A percentile compares a stretch with the other conserved stretches of the same genome.
Conservation (phyloP, 2,797 vertebrate species). For the Leuciscus waleckii region DNA sequence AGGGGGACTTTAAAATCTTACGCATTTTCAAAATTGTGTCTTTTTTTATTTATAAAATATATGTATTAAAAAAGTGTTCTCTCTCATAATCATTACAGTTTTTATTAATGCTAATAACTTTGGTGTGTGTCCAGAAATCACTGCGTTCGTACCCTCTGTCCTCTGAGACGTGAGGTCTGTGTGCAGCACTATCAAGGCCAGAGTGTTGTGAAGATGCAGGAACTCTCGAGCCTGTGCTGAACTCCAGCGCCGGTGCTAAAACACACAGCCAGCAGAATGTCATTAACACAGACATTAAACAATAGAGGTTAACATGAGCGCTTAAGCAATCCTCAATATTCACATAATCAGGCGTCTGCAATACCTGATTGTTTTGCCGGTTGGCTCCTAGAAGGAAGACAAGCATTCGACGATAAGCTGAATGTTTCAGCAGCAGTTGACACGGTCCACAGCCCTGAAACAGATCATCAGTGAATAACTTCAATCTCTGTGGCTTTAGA, state of each 20-base stretch:
- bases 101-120: too few relatives aligned
- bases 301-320: background rate
- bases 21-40: too few relatives aligned
- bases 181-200: conserved; percentile 92
- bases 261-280: background rate
- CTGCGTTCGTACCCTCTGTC: conserved; percentile 84
- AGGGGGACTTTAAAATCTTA: background rate
- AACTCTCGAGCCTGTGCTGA: conserved; percentile 97
- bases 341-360: background rate
- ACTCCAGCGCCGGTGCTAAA: conserved; percentile 97
- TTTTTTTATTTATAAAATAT: background rate
- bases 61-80: background rate
- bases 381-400: conserved; percentile 92
- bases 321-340: background rate
- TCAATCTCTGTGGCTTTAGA: background rate
- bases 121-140: background rate
- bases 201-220: conserved; percentile 93
- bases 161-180: conserved; percentile 87
- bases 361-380: conserved; percentile 94
- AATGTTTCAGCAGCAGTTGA: conserved; percentile 91
- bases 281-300: background rate
- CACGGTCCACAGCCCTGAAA: conserved; percentile 88
- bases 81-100: too few relatives aligned
- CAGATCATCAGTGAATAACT: background rate
- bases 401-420: conserved; percentile 91